Evolutionary conservation across 1,140 invertebrate genomes (phyloP).

Genomic region (Saxidomus purpurata): DNA sequence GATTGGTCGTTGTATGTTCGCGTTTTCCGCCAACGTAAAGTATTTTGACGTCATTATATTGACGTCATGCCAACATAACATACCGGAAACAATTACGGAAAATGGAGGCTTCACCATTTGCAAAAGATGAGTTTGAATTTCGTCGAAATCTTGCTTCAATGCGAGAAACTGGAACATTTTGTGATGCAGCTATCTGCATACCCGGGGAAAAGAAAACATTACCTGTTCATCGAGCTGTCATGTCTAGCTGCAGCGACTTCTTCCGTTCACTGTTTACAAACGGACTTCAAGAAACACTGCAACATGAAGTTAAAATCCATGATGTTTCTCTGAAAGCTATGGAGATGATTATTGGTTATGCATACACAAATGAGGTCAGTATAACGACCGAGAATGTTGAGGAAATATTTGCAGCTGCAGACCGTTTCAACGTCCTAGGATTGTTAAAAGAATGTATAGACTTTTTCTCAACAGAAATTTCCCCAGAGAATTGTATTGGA

Average conservation of each 20-base stretch:
- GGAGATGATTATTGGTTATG: conserved; percentile 92
- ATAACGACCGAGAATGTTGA: conserved; percentile 92
- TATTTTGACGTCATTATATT: background rate
- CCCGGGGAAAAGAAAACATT: conserved; percentile 91
- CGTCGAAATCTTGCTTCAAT: conserved; percentile 90
- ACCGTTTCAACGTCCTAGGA: conserved; percentile 93
- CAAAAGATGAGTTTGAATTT: conserved; percentile 66
- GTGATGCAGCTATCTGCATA: conserved; percentile 92
- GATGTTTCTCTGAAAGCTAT: conserved; percentile 92
- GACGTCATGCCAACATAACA: conserved; percentile 28
- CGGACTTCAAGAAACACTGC: conserved; percentile 88
- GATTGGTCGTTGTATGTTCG: too few relatives aligned
- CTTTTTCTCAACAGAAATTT: conserved; percentile 90
- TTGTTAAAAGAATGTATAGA: conserved; percentile 92
- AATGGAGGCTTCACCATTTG: conserved; percentile 32
- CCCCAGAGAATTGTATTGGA: conserved; percentile 92
- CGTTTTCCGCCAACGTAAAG: conserved; percentile 45
- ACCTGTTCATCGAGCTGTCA: conserved; percentile 93
- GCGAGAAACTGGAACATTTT: conserved; percentile 92
- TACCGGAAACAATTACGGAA: background rate
- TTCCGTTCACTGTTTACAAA: conserved; percentile 95
- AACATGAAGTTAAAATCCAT: conserved; percentile 91
- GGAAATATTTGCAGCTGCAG: conserved; percentile 89
- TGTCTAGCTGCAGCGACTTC: conserved; percentile 94
- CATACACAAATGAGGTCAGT: conserved; percentile 92